Percentiles rank a stretch among this genome's conserved stretches.
phyloP scores from a whole-genome alignment of 2,113 vertebrate genomes.

The Passer montanus region DNA sequence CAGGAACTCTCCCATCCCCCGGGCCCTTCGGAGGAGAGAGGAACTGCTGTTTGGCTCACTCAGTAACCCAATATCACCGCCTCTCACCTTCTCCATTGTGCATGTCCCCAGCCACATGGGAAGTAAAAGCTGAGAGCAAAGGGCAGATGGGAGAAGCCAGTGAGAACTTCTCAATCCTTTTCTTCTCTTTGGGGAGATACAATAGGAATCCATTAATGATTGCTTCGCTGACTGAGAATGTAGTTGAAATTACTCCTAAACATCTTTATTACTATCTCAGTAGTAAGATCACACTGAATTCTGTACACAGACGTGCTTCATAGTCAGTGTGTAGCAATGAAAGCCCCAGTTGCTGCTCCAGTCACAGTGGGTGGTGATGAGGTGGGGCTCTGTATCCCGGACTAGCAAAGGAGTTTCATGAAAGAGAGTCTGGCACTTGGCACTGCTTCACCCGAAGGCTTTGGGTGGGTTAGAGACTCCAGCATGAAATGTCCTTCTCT shows the following conservation, averaged over 20 bases:
- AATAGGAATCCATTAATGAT: conserved; percentile 80
- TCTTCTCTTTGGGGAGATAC: conserved; percentile 75
- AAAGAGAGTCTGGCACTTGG: conserved; percentile 65
- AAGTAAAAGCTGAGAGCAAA: conserved; percentile 74
- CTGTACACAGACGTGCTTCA: conserved; percentile 73
- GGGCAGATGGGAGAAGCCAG: conserved; percentile 78
- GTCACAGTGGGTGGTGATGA: conserved; percentile 63
- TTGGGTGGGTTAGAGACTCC: conserved; percentile 66
- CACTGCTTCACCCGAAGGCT: conserved; percentile 56
- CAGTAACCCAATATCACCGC: conserved; percentile 73
- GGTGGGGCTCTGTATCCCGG: conserved; percentile 52
- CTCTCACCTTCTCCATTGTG: conserved; percentile 79
- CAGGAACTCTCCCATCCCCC: conserved; percentile 78
- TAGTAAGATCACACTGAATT: conserved; percentile 81
- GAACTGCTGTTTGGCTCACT: conserved; percentile 79
- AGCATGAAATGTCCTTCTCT: conserved; percentile 69
- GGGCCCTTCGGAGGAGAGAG: conserved; percentile 73
- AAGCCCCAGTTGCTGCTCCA: conserved; percentile 65
- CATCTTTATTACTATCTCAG: conserved; percentile 79
- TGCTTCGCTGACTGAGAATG: conserved; percentile 85
- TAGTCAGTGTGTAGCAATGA: conserved; percentile 79
- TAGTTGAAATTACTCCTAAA: conserved; percentile 79
- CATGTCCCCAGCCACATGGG: conserved; percentile 79
- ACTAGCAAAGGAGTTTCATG: conserved; percentile 52
- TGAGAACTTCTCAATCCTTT: conserved; percentile 77